Evolutionary conservation across 2,888 invertebrate species (phyloP), one percentile per base, ranked within the genome.

Genomic region (Papilio demoleus): DNA sequence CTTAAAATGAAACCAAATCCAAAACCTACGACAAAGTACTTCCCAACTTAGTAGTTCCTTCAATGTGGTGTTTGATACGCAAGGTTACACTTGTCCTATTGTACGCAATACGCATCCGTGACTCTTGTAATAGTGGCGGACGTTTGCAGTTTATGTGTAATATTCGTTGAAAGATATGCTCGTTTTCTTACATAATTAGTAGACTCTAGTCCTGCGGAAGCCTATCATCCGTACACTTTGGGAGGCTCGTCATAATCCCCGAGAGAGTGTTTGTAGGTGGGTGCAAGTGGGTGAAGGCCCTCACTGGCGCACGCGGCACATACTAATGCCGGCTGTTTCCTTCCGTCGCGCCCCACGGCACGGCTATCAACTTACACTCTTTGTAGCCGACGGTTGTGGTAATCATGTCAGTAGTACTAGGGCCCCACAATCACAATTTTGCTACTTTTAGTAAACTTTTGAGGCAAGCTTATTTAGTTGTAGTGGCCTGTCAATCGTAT

Each of bases 231-330:
- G 24, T n/a, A n/a, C 27, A 17, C 53, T 27, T 53, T 17, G 17
- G n/a, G 27, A 31, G n/a, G 27, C 9, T n/a, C 31, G 53, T 53
- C 31, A 31, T 56, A 56, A 31, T 9, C 3, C 53, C 31, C 53
- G 17, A 31, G 53, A 56, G 53, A 56, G 8, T 50, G 50, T n/a
- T 31, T 17, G 24, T 2, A 56, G 40, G 65, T 17, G 38, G 63
- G 65, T 67, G 58, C 66, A 84, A 77, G 74, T 86, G 72, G 87
- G 87, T 86, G 83, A 87, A 87, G 87, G 87, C 69, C 72, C 74
- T 45, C 27, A 81, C 82, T 75, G 38, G 70, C 31, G 82, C 83
- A 76, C 38, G 71, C 31, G 50, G 38, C 72, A 81, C 85, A 85
- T 86, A 85, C 82, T 81, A 81, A 84, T 78, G 74, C 2, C 17